Conservation (phyloP, 2,797 vertebrate genomes). For the Odontamblyopus lacepedii region DNA sequence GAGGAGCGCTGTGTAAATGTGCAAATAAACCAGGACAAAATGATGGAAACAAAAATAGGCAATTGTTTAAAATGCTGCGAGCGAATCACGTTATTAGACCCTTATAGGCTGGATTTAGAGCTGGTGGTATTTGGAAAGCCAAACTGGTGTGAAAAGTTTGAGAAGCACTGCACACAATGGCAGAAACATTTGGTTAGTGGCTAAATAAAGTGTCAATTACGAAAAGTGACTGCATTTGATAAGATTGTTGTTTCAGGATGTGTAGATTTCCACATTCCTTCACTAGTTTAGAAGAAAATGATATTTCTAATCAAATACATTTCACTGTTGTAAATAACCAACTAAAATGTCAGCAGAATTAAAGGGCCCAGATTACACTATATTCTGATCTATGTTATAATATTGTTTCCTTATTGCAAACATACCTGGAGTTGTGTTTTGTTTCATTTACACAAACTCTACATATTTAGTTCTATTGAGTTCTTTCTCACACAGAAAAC, state of each 20-base stretch:
- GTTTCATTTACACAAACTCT: no score
- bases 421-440: no score
- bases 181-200: conserved; percentile 30
- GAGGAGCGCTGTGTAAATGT: conserved; percentile 50
- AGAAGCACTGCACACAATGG: conserved; percentile 18
- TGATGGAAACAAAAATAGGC: conserved; percentile 51
- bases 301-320: not conserved
- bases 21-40: conserved; percentile 48
- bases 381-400: no score
- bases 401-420: no score
- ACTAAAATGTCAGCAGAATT: no score
- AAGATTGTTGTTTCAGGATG: not conserved
- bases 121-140: no score
- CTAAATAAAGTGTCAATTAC: conserved; percentile 20
- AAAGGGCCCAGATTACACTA: no score
- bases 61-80: conserved; percentile 42
- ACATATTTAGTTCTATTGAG: no score
- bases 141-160: no score
- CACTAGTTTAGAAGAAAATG: not conserved
- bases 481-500: no score
- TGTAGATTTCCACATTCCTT: not conserved
- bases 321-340: not conserved
- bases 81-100: conserved; percentile 24
- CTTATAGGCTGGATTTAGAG: conserved; percentile 21
- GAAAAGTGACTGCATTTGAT: not conserved